Conservation (phyloP, 64 coral and sea anemone species). For the Porites australiensis region DNA sequence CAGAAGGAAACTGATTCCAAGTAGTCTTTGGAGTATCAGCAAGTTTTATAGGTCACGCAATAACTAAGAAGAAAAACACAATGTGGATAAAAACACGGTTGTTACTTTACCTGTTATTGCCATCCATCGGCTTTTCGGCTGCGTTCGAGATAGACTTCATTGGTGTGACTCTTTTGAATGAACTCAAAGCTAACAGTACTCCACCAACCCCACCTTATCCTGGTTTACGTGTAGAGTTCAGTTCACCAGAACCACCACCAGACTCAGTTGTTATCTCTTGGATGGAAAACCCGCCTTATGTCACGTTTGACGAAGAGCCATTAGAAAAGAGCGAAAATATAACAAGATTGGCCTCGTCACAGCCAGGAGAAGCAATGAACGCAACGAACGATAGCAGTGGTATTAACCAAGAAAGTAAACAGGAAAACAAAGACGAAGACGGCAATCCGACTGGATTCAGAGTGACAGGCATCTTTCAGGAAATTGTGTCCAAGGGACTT, state of each 20-base stretch:
- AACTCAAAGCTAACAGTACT: background rate
- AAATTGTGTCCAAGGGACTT: background rate
- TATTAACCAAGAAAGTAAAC: background rate
- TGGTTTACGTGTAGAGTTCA: background rate
- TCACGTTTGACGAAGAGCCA: no score
- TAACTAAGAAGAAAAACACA: no score
- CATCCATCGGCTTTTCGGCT: background rate
- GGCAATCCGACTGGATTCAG: background rate
- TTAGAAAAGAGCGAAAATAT: no score
- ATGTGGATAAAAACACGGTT: no score
- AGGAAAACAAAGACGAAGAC: background rate
- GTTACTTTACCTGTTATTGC: background rate
- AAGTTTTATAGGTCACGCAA: no score
- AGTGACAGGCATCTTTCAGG: background rate
- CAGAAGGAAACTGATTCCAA: no score
- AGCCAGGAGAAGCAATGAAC: no score
- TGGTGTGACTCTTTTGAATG: background rate
- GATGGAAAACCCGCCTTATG: background rate
- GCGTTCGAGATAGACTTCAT: background rate
- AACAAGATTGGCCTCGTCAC: no score
- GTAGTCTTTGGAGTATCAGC: no score
- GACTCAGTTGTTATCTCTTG: background rate
- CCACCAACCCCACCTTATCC: background rate
- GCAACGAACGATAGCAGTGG: background rate
- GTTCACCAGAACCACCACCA: no score